phyloP scores from a whole-genome alignment of 2,113 vertebrate genomes.

The Sminthopsis crassicaudata region DNA sequence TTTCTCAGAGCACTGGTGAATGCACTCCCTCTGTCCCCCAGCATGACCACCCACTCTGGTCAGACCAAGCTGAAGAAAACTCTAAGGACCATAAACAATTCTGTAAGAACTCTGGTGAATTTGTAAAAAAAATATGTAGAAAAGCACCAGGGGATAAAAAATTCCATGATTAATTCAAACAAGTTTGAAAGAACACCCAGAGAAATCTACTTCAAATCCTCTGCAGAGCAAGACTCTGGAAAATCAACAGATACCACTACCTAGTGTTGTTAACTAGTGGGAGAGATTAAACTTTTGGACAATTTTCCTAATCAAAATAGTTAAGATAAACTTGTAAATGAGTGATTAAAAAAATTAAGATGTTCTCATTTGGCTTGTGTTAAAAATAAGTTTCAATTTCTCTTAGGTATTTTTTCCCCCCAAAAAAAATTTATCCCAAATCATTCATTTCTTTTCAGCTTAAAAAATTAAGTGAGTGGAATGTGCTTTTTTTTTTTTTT shows the following conservation, averaged over 20 bases:
- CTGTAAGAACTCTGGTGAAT: slow-evolving; percentile 99
- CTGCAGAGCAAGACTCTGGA: slow-evolving; percentile 91
- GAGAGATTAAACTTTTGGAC: slow-evolving; percentile 96
- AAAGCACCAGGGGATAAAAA: slow-evolving; percentile 98
- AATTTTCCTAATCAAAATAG: slow-evolving; percentile 92
- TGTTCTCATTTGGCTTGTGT: slow-evolving; percentile 91
- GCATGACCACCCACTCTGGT: slow-evolving; percentile 97
- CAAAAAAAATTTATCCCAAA: slow-evolving; percentile 85
- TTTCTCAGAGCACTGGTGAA: slow-evolving; percentile 99
- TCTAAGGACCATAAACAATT: slow-evolving; percentile 99
- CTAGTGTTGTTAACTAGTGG: slow-evolving; percentile 87
- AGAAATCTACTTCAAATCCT: slow-evolving; percentile 89
- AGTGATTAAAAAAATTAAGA: slow-evolving; percentile 89
- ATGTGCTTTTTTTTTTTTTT: slow-evolving; percentile 72
- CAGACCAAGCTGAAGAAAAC: slow-evolving; percentile 99
- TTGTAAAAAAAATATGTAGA: slow-evolving; percentile 99
- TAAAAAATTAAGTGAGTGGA: slow-evolving; percentile 75
- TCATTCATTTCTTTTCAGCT: slow-evolving; percentile 68
- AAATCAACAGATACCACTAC: slow-evolving; percentile 86
- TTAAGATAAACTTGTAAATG: slow-evolving; percentile 89
- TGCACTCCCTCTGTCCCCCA: slow-evolving; percentile 87
- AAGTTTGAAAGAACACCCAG: slow-evolving; percentile 86
- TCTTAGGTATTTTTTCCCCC: slow-evolving; percentile 86
- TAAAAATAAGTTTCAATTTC: slow-evolving; percentile 87
- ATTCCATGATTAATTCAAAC: slow-evolving; percentile 83